Percentiles rank a stretch among this genome's conserved stretches.
Evolutionary conservation across 1,140 invertebrate species (phyloP).

Genomic region (Dryas iulia): DNA sequence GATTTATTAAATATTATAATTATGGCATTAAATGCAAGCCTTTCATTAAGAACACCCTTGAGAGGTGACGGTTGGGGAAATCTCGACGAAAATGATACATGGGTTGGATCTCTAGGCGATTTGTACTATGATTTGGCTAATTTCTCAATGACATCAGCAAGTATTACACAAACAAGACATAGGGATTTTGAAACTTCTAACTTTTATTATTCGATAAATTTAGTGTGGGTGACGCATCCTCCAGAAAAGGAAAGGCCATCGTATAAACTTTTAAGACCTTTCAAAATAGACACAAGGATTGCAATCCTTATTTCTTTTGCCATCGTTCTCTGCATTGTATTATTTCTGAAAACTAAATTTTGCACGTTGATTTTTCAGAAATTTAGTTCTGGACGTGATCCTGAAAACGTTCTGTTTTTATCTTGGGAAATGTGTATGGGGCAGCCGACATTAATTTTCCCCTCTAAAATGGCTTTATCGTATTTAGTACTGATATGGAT

Average conservation of each 20-base stretch:
- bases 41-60: constrained; percentile 51
- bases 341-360: constrained; percentile 39
- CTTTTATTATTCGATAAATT: constrained; percentile 38
- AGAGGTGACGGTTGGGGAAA: constrained; percentile 56
- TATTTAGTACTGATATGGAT: constrained; percentile 51
- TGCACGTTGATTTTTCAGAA: constrained; percentile 22
- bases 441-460: constrained; percentile 43
- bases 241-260: constrained; percentile 41
- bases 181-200: constrained; percentile 55
- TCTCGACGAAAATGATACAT: constrained; percentile 48
- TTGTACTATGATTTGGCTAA: constrained; percentile 56
- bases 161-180: constrained; percentile 49
- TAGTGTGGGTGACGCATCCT: constrained; percentile 59
- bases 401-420: constrained; percentile 47
- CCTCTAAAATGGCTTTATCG: constrained; percentile 40
- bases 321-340: constrained; percentile 37
- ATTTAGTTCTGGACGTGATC: constrained; percentile 18
- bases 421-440: constrained; percentile 65
- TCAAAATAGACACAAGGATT: constrained; percentile 38
- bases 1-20: constrained; percentile 51
- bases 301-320: constrained; percentile 43
- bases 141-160: constrained; percentile 64
- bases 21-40: constrained; percentile 48
- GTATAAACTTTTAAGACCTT: constrained; percentile 58
- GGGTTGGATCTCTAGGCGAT: constrained; percentile 61